Evolutionary conservation across 2,797 vertebrate genomes (phyloP).

Genomic region (Neosilurus mollespiculum): DNA sequence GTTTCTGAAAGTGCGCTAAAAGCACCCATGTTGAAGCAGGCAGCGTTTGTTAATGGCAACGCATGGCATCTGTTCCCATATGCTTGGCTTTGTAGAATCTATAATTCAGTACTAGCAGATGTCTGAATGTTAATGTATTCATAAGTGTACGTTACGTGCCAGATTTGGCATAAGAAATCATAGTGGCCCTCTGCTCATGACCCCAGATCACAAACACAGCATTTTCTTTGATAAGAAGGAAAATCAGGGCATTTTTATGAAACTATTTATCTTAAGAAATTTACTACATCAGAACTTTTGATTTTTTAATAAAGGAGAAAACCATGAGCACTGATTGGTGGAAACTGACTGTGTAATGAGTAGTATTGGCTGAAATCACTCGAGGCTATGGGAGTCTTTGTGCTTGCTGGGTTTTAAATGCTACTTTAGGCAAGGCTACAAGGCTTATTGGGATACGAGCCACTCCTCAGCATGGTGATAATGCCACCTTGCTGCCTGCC

Average conservation of each 20-base stretch:
- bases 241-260: neutral
- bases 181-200: conserved; percentile 47
- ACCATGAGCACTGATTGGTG: conserved; percentile 23
- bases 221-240: neutral
- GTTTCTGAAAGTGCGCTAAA: conserved; percentile 10
- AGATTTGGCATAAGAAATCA: conserved; percentile 26
- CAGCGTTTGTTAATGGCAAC: conserved; percentile 73
- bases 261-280: neutral
- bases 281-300: conserved; percentile 23
- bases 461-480: conserved; percentile 52
- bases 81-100: conserved; percentile 75
- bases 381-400: conserved; percentile 34
- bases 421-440: conserved; percentile 32
- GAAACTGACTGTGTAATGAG: conserved; percentile 31
- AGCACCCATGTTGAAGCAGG: conserved; percentile 64
- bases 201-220: neutral
- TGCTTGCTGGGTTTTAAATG: conserved; percentile 45
- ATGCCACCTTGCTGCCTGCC: conserved; percentile 41
- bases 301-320: conserved; percentile 19
- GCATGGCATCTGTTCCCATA: conserved; percentile 74
- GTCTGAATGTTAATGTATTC: conserved; percentile 76
- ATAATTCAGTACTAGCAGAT: conserved; percentile 83
- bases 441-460: conserved; percentile 61
- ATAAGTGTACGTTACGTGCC: conserved; percentile 64
- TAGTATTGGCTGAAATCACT: conserved; percentile 63